A percentile compares a stretch with the other conserved stretches of the same genome.
Conservation (phyloP, 2,797 vertebrate species). For the Crypturellus tataupa region DNA sequence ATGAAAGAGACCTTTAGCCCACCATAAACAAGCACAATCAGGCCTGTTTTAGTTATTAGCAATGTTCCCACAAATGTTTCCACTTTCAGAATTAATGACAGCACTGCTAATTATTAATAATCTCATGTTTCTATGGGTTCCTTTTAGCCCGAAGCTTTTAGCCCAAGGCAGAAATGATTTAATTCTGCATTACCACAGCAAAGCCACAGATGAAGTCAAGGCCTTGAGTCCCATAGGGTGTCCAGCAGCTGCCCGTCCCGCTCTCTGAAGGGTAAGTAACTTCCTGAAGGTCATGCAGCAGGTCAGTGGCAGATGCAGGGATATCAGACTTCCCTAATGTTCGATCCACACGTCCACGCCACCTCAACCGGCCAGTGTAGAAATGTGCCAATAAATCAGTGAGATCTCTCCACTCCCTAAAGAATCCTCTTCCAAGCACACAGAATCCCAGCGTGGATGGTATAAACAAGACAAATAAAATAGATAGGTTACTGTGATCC, state of each 20-base stretch:
- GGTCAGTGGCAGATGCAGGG: not conserved
- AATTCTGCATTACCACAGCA: not conserved
- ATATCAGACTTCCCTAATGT: rapidly evolving
- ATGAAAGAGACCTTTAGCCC: constrained; percentile 1
- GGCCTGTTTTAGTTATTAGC: constrained; percentile 27
- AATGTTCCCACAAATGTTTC: not conserved
- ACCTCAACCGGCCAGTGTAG: not conserved
- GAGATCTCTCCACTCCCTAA: not conserved
- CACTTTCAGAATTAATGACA: not conserved
- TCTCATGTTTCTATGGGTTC: constrained; percentile 9
- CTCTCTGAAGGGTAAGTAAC: not conserved
- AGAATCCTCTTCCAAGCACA: not conserved
- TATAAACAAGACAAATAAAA: not conserved
- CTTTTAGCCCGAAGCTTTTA: not conserved
- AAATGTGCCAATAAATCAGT: not conserved
- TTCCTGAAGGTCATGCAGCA: not conserved
- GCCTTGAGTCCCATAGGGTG: not conserved
- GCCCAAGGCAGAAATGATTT: constrained; percentile 23
- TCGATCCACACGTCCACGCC: not conserved
- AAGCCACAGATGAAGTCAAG: rapidly evolving
- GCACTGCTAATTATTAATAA: constrained; percentile 52
- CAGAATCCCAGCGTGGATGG: not conserved
- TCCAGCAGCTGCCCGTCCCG: not conserved
- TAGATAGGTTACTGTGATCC: not conserved
- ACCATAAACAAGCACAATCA: constrained; percentile 6